Evolutionary conservation across 2,888 invertebrate species (phyloP).

Genomic region (Blera fallax): DNA sequence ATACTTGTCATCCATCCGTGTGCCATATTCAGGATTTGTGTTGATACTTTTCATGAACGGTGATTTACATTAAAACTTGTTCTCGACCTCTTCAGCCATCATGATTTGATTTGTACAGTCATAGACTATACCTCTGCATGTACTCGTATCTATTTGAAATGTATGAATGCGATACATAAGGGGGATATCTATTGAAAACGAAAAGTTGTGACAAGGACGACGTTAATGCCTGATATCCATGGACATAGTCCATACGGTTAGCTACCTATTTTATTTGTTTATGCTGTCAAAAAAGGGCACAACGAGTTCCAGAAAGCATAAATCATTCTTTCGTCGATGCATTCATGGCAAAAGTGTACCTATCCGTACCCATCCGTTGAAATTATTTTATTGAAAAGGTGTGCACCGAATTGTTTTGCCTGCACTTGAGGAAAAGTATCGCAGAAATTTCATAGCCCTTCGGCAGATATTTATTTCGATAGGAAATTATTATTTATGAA

Average conservation of each 20-base stretch:
- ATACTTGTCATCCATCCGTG: background rate
- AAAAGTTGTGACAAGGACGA: conserved; percentile 32
- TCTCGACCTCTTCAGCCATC: conserved; percentile 52
- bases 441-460: conserved; percentile 1
- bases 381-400: conserved; percentile 38
- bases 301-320: conserved; percentile 28
- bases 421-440: conserved; percentile 17
- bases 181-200: background rate
- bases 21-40: conserved; percentile 22
- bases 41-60: background rate
- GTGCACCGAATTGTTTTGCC: conserved; percentile 29
- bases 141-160: background rate
- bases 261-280: conserved; percentile 35
- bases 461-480: conserved; percentile 35
- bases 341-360: background rate
- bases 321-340: conserved; percentile 45
- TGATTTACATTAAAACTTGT: conserved; percentile 9
- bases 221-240: background rate
- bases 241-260: background rate
- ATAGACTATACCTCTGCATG: background rate
- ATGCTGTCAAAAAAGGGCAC: conserved; percentile 36
- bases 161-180: background rate
- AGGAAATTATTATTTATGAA: conserved; percentile 20
- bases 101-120: background rate
- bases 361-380: too few species aligned